Evolutionary conservation across 2,797 vertebrate species (phyloP).

Genomic region (Falco biarmicus): DNA sequence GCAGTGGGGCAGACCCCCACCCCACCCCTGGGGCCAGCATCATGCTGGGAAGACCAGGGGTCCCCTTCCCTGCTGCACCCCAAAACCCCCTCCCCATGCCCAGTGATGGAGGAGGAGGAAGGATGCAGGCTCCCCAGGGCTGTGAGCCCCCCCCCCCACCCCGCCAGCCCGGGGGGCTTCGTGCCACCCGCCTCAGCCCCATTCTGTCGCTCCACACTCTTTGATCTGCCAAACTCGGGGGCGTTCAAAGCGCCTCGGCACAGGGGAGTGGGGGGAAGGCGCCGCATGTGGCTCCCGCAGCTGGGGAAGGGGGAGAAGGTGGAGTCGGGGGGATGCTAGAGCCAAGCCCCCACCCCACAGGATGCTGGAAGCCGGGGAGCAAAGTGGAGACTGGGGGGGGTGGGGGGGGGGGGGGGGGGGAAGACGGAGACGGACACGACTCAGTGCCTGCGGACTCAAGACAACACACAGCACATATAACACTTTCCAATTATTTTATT

Average conservation of each 20-base stretch:
- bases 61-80: background rate
- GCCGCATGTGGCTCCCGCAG: background rate
- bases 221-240: background rate
- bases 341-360: background rate
- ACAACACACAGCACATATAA: background rate
- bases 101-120: background rate
- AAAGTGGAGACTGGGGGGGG: too few species aligned
- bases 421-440: too few species aligned
- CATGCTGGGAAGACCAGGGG: fast-evolving
- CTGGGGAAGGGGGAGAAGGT: background rate
- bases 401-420: too few species aligned
- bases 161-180: background rate
- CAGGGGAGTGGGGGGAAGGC: background rate
- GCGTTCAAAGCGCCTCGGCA: background rate
- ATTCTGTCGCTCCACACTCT: slow-evolving; percentile 1
- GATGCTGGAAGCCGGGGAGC: background rate
- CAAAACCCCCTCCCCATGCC: background rate
- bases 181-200: background rate
- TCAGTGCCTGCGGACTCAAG: background rate
- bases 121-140: background rate
- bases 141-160: too few species aligned
- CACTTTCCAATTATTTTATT: slow-evolving; percentile 75
- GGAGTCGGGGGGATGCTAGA: background rate
- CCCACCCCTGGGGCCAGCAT: too few species aligned
- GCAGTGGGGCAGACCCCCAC: background rate